Evolutionary conservation across 2,888 invertebrate species (phyloP), one percentile per base, ranked within the genome.

Genomic region (Caenorhabditis panamensis): DNA sequence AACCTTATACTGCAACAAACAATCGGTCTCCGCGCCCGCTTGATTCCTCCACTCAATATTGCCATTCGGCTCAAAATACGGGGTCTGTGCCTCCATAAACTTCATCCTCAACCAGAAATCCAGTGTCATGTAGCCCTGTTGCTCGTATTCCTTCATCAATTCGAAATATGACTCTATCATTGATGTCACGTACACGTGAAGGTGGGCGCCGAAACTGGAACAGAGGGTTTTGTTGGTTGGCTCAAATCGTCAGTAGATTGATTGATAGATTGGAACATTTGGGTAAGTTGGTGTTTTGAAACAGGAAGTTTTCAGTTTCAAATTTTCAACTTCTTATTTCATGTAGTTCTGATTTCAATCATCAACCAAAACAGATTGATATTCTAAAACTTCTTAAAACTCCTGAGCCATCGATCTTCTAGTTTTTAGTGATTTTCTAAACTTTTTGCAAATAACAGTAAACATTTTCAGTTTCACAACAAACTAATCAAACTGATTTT

Each of bases 11-110:
- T 71, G 71, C 18, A 71, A 37, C n/a, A 71, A 47, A 63, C 71
- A 71, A 54, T 71, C 71, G 1, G 62, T 71, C 31, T 71, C 62
- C 31, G 82, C 82, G 16, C 81, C 81, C 24, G 82, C 82, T 31
- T 84, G 84, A 54, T 79, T 84, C 44, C 84, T 67, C 68, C 82
- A 84, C 49, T 84, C 84, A 37, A 84, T 71, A 47, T 81, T 78
- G 1, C 67, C 58, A 37, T 82, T 84, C 36, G 82, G 82, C 28
- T 84, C 79, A 53, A 84, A 79, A 36, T 81, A 73, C 2, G 79
- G 66, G 16, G 67, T 80, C 16, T 62, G 56, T 22, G 75, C 20
- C 11, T 61, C 26, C 1, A 16, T 4, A 24, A 77, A 77, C 37
- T 77, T 77, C 61, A 84, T 73, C n/a, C 82, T 37, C 13, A 75